Conservation (phyloP, 2,113 vertebrate species). For the Pseudorectes ferrugineus region DNA sequence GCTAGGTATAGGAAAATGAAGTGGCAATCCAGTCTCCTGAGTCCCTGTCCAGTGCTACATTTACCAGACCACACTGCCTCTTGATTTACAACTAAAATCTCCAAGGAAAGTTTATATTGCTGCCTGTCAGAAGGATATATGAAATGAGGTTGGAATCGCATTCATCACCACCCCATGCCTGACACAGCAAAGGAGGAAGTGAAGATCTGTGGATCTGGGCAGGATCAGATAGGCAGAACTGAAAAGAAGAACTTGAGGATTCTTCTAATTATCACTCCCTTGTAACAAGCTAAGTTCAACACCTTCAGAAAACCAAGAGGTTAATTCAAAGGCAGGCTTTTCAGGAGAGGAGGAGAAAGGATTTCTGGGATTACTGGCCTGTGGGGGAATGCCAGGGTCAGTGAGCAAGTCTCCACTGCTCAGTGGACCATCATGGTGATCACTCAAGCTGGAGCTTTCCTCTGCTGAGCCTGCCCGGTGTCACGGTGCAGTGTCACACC, state of each 20-base stretch:
- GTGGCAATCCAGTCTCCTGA: not conserved
- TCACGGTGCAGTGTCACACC: accelerated
- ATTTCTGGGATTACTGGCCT: not conserved
- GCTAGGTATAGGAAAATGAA: not conserved
- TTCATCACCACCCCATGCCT: not conserved
- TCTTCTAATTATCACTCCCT: not conserved
- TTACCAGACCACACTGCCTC: not conserved
- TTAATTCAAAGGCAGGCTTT: not conserved
- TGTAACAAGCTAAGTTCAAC: not conserved
- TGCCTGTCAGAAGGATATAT: not conserved
- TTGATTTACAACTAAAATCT: not conserved
- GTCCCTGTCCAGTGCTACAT: not conserved
- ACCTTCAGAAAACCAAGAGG: not conserved
- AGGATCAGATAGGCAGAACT: not conserved
- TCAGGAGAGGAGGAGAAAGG: not conserved
- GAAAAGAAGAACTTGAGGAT: not conserved
- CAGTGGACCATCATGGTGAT: not conserved
- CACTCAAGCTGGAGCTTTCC: not conserved
- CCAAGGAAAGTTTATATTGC: not conserved
- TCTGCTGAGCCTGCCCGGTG: accelerated
- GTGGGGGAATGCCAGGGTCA: not conserved
- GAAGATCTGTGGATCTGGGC: not conserved
- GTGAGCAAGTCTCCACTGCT: not conserved
- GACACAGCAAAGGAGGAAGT: not conserved
- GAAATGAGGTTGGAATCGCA: not conserved